These are phyloP conservation scores for Grammomys dolichurus DNA, from an alignment of 2,113 vertebrate species.

Conservation along the genomic window DNA sequence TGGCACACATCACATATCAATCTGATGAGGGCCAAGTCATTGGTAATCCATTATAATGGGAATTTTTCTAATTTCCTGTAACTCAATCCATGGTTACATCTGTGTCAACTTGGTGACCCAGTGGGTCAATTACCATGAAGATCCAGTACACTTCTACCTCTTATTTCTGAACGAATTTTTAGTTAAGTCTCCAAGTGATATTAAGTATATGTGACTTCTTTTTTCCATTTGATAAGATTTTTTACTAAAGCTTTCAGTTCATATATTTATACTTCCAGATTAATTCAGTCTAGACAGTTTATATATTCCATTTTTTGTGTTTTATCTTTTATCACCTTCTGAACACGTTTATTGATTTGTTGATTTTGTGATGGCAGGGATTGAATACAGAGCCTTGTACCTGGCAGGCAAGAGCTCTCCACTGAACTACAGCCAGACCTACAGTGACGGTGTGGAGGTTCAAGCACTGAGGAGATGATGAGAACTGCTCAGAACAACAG, in stretches of 20 bases:
- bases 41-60: background rate
- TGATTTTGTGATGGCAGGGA: background rate
- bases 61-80: slow-evolving; percentile 56
- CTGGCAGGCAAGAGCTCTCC: background rate
- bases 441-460: background rate
- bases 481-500: slow-evolving; percentile 61
- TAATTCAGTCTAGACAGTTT: slow-evolving; percentile 58
- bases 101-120: slow-evolving; percentile 41
- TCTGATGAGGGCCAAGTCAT: background rate
- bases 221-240: slow-evolving; percentile 54
- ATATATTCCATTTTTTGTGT: slow-evolving; percentile 37
- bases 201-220: background rate
- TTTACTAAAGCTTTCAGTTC: slow-evolving; percentile 62
- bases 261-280: slow-evolving; percentile 47
- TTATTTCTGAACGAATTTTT: slow-evolving; percentile 47
- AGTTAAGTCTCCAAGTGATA: slow-evolving; percentile 62
- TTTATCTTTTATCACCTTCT: slow-evolving; percentile 47
- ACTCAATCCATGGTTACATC: slow-evolving; percentile 25
- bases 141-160: slow-evolving; percentile 46
- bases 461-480: slow-evolving; percentile 33
- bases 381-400: background rate
- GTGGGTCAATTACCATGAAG: slow-evolving; percentile 52
- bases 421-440: background rate
- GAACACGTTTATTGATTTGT: slow-evolving; percentile 20
- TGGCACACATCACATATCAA: background rate